Conservation (phyloP, 1,140 invertebrate genomes). For the Lepidostoma basale region DNA sequence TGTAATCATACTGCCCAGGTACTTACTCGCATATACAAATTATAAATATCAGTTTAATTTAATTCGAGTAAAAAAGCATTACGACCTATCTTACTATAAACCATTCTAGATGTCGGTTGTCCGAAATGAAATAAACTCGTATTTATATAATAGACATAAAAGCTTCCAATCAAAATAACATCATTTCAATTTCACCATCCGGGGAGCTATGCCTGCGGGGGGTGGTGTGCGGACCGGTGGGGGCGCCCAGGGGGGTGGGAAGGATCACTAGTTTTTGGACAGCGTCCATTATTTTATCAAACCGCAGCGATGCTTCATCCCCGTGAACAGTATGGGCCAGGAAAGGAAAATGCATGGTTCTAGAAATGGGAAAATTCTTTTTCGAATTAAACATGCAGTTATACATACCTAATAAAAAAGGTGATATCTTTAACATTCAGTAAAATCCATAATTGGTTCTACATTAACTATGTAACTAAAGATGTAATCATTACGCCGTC, state of each 20-base stretch:
- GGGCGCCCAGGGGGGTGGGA: neutral
- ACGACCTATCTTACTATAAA: neutral
- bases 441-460: too few species aligned
- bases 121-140: neutral
- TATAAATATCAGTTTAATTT: too few species aligned
- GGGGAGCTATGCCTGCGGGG: neutral
- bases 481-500: too few species aligned
- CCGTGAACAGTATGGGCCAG: constrained; percentile 31
- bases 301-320: constrained; percentile 40
- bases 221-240: neutral
- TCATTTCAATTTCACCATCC: constrained; percentile 9
- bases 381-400: neutral
- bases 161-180: constrained; percentile 28
- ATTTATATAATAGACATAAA: too few species aligned
- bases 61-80: too few species aligned
- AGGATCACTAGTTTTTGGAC: constrained; percentile 39
- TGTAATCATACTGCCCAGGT: neutral
- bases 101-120: neutral
- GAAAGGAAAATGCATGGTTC: neutral
- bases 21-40: too few species aligned
- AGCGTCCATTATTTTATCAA: constrained; percentile 44
- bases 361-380: neutral
- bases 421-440: too few species aligned
- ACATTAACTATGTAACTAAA: too few species aligned
- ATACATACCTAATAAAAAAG: too few species aligned